These are phyloP conservation scores for Maniola jurtina DNA, from an alignment of 1,140 invertebrate genomes.

Conservation along the genomic window DNA sequence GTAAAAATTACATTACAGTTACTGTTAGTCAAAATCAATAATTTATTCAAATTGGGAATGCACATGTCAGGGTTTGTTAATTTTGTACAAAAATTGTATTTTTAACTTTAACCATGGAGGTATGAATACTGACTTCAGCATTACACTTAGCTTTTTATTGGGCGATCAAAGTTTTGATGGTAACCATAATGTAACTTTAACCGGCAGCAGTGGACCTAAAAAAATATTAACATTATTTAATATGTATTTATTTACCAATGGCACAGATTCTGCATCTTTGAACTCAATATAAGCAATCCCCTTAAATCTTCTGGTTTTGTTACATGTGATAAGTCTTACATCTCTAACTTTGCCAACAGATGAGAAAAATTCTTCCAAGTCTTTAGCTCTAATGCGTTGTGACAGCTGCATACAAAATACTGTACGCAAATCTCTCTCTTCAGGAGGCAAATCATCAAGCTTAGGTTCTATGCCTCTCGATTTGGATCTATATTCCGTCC, in stretches of 20 bases:
- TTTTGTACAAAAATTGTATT: no score
- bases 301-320: conserved; percentile 98
- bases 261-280: conserved; percentile 97
- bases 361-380: conserved; percentile 99
- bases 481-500: conserved; percentile 66
- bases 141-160: no score
- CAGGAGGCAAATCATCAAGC: conserved; percentile 92
- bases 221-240: no score
- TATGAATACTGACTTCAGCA: no score
- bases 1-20: no score
- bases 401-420: conserved; percentile 99
- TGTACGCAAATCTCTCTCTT: conserved; percentile 98
- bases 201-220: no score
- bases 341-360: conserved; percentile 99
- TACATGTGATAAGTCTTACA: conserved; percentile 99
- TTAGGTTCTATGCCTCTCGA: conserved; percentile 68
- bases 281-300: conserved; percentile 99
- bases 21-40: no score
- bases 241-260: conserved; percentile 85
- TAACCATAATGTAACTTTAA: neutral
- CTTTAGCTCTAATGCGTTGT: conserved; percentile 94
- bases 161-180: neutral
- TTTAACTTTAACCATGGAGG: no score
- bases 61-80: no score
- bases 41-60: no score